Percentiles rank a stretch among this genome's conserved stretches.
Evolutionary conservation across 2,888 invertebrate genomes (phyloP).

Genomic region (Amphipoea oculea): DNA sequence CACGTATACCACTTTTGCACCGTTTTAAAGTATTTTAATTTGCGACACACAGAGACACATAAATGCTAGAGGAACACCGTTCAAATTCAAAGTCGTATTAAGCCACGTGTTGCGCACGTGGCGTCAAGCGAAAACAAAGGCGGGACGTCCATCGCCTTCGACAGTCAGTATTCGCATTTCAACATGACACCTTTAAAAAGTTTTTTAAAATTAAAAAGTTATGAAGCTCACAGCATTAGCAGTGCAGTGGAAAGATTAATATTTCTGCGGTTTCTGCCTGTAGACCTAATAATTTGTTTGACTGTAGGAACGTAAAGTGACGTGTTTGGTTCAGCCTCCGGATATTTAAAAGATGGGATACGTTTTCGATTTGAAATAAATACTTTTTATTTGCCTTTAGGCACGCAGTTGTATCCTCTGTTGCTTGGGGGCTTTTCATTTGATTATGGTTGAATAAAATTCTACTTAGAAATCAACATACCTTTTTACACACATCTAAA

Average conservation of each 20-base stretch:
- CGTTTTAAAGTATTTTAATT: neutral
- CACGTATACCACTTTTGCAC: neutral
- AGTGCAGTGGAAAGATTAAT: neutral
- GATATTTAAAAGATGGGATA: conserved; percentile 23
- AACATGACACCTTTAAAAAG: neutral
- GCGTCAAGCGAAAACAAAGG: neutral
- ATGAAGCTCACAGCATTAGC: neutral
- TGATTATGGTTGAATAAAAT: neutral
- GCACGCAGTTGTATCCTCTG: neutral
- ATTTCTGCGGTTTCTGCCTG: neutral
- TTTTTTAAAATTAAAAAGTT: neutral
- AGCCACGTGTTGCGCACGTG: neutral
- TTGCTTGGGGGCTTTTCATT: neutral
- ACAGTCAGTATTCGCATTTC: neutral
- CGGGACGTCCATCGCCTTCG: neutral
- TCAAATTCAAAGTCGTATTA: neutral
- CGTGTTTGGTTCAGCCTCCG: conserved; percentile 32
- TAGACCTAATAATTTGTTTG: neutral
- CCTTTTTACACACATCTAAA: neutral
- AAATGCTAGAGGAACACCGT: neutral
- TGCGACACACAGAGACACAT: neutral
- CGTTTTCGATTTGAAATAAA: conserved; percentile 20
- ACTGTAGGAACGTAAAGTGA: conserved; percentile 16
- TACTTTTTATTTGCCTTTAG: conserved; percentile 28
- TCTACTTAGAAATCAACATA: neutral